Evolutionary conservation across 1,140 invertebrate genomes (phyloP).

Genomic region (Drosophila fuyamai): DNA sequence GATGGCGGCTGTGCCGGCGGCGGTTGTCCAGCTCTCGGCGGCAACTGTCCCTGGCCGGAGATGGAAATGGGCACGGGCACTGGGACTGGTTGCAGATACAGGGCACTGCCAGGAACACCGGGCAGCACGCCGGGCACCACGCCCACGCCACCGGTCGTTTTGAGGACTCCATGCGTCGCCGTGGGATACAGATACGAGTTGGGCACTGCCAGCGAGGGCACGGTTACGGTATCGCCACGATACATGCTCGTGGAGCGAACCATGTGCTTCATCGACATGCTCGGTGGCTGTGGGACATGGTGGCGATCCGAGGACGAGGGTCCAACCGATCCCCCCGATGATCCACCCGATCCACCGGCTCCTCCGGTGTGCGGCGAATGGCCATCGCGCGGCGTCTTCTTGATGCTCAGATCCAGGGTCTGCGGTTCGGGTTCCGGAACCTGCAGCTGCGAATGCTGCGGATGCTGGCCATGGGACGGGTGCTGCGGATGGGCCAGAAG

Average conservation of each 20-base stretch:
- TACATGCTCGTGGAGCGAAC: conserved; percentile 66
- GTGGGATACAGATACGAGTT: conserved; percentile 69
- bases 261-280: conserved; percentile 68
- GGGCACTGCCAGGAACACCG: conserved; percentile 70
- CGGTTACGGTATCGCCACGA: conserved; percentile 54
- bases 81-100: conserved; percentile 85
- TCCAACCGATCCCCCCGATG: conserved; percentile 1
- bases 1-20: conserved; percentile 80
- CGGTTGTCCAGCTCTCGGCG: conserved; percentile 48
- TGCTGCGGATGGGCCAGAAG: conserved; percentile 5
- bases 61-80: conserved; percentile 78
- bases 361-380: conserved; percentile 85
- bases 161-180: conserved; percentile 65
- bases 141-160: conserved; percentile 31
- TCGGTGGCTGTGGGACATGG: conserved; percentile 84
- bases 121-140: conserved; percentile 28
- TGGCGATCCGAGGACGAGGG: conserved; percentile 44
- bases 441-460: conserved; percentile 11
- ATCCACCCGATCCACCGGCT: conserved; percentile 31
- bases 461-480: conserved; percentile 4
- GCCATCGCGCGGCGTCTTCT: conserved; percentile 88
- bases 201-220: conserved; percentile 34
- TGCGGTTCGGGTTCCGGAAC: conserved; percentile 86
- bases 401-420: conserved; percentile 92
- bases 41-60: conserved; percentile 61